Conservation (phyloP, 2,113 vertebrate species). For the Nothocercus nigrocapillus region DNA sequence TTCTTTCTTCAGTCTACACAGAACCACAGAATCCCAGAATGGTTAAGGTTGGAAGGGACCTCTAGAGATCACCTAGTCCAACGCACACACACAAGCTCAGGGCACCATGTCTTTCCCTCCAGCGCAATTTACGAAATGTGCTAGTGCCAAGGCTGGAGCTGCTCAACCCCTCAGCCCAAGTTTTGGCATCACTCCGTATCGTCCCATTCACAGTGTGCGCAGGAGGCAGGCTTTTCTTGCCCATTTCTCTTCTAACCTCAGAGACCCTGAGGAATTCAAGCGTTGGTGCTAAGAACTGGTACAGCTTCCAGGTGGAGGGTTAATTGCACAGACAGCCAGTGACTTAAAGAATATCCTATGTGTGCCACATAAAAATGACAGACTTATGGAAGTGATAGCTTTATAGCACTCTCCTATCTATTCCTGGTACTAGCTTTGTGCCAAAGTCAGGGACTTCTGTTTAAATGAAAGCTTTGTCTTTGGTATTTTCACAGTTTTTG, state of each 20-base stretch:
- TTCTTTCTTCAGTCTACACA: background rate
- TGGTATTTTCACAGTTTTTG: background rate
- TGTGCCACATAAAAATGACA: background rate
- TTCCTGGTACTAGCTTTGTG: background rate
- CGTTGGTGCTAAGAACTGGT: fast-evolving
- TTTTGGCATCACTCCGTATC: background rate
- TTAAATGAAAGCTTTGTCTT: background rate
- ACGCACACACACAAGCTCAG: background rate
- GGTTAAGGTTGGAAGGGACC: no score
- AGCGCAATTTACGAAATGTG: background rate
- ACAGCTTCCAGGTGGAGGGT: background rate
- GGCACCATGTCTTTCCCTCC: background rate
- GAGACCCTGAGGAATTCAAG: background rate
- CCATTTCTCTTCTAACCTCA: background rate
- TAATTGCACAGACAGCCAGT: background rate
- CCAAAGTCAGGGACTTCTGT: background rate
- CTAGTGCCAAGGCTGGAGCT: fast-evolving
- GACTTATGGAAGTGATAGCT: background rate
- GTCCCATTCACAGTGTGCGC: background rate
- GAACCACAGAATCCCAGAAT: no score
- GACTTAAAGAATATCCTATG: background rate
- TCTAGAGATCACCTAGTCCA: no score
- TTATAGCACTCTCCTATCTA: background rate
- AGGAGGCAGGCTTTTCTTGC: background rate
- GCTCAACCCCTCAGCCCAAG: background rate